Evolutionary conservation across 2,888 invertebrate species (phyloP), one percentile per base, ranked within the genome.

Genomic region (Volucella inanis): DNA sequence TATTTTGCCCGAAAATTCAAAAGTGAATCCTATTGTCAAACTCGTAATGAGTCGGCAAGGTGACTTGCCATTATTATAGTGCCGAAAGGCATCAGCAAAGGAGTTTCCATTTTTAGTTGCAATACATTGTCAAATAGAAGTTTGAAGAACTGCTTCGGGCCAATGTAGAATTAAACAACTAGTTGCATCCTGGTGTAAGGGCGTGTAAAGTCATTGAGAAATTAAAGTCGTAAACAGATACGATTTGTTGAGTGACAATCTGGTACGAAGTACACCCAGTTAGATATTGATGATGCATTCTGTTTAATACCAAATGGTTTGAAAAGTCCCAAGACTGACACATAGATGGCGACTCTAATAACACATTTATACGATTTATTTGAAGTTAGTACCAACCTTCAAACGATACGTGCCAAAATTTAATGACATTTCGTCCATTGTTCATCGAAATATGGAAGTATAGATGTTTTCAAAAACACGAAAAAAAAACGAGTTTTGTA

Each of bases 31-130:
- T 31, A 47, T 52, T 72, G 72, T 62, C 67, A 81, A 85, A 77
- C 76, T 85, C 72, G 67, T 77, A 85, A 85, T 85, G 85, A 85
- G 76, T 71, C 68, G 22, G 67, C 72, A 81, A 77, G 80, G 76
- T 81, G 80, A 41, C 65, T 45, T 71, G 55, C 43, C 43, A 65
- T 14, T 43, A 10, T 68, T 62, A 11, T 64, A 65, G 15, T 43
- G 12, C 72, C 67, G 15, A 72, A 65, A 81, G 71, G 76, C 81
- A 67, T 77, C 81, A 68, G 76, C 76, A 38, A 64, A 61, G 39
- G 57, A 31, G 41, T 62, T n/a, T 49, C 12, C 55, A 41, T 15
- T 14, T 62, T 70, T 38, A 45, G 18, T 65, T 75, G 43, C 41
- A 59, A 57, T 47, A 47, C 68, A 38, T 39, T 59, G 39, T 61